Evolutionary conservation across 1,140 invertebrate genomes (phyloP), one percentile per base, ranked within the genome.

Genomic region (Anadara kagoshimensis): DNA sequence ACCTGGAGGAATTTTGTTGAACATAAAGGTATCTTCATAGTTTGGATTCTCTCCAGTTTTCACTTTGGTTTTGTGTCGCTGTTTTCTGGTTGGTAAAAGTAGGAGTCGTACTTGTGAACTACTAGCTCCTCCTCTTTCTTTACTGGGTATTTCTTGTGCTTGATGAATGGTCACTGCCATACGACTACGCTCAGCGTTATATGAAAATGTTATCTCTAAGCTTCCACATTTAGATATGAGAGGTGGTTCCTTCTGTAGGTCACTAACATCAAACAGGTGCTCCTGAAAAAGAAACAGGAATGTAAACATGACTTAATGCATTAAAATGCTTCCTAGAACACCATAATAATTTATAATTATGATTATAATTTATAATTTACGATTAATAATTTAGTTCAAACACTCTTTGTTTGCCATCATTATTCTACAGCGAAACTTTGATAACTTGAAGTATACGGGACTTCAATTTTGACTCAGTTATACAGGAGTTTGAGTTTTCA

Each of bases 1-100:
- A 94, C 94, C 94, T 90, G 95, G 95, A 90, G 95, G 96, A 49
- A 97, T 95, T 86, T 96, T 94, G 87, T 93, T 95, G 73, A 98
- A 93, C 49, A 96, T 91, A 87, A 98, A 97, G 80, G 94, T 96
- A 86, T 98, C 96, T 92, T 97, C 94, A 83, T 95, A 97, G 82
- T 96, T 94, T 1, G 96, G 96, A 84, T 94, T 95, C 80, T 95
- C 94, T 1, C 95, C 95, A 72, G 94, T 93, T 67, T 95, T 93
- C 24, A 97, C 94, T 88, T 96, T 95, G 5, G 96, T 97, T 89
- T 97, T 98, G 86, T 95, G 94, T 80, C 96, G 95, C 85, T 97
- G 95, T 87, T 97, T 97, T 82, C 97, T 97, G 77, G 94, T 93
- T 0, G 96, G 97, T 64, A 97, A 88, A 76, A 98, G 90, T 41